Percentiles rank a stretch among this genome's conserved stretches.
phyloP scores from a whole-genome alignment of 2,113 vertebrate genomes.

The Dolichallabes microphthalmus region DNA sequence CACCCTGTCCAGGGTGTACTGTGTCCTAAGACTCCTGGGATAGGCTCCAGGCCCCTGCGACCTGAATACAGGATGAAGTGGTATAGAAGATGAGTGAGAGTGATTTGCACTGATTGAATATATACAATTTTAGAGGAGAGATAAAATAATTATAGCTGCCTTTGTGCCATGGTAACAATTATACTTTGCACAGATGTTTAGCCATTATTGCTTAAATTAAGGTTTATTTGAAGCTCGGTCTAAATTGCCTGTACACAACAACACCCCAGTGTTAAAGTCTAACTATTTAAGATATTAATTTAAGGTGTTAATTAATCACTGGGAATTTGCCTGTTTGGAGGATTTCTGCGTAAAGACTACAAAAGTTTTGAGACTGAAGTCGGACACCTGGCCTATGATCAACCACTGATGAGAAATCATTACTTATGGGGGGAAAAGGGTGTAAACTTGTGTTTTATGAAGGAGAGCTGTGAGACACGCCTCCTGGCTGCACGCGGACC shows the following conservation, averaged over 20 bases:
- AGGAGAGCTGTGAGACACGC: slow-evolving; percentile 16
- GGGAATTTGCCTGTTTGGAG: background rate
- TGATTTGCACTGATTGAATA: background rate
- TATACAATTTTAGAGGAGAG: background rate
- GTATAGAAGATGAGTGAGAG: no score
- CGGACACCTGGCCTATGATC: background rate
- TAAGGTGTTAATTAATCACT: no score
- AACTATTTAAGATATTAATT: no score
- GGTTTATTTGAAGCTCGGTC: background rate
- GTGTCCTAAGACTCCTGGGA: no score
- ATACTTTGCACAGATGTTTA: no score
- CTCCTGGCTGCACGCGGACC: slow-evolving; percentile 7
- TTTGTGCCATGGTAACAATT: no score
- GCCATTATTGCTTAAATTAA: background rate
- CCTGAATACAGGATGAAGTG: no score
- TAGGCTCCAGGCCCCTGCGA: no score
- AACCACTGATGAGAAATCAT: background rate
- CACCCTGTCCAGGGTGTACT: no score
- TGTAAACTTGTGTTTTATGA: background rate
- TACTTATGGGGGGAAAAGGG: background rate
- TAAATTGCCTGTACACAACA: background rate
- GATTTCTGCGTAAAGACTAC: background rate
- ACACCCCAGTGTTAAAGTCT: no score
- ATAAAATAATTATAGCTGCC: no score
- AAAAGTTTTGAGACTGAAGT: background rate